Evolutionary conservation across 2,113 vertebrate species (phyloP).

Genomic region (Gadus chalcogrammus): DNA sequence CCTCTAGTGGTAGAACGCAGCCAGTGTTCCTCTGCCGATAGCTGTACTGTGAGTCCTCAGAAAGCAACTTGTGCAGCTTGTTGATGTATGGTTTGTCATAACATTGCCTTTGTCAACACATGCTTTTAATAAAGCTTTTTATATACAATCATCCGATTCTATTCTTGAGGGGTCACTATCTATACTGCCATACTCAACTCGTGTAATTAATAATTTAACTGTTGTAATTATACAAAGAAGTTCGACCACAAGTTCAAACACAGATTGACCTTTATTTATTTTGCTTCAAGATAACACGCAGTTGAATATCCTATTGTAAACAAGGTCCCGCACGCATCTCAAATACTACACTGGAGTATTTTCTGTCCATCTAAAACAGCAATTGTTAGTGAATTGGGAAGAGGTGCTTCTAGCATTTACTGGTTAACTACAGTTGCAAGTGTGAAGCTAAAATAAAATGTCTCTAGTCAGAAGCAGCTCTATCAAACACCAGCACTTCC

Average conservation of each 20-base stretch:
- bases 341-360: slow-evolving; percentile 25
- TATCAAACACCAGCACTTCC: background rate
- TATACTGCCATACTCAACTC: background rate
- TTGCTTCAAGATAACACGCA: slow-evolving; percentile 54
- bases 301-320: slow-evolving; percentile 60
- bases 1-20: slow-evolving; percentile 51
- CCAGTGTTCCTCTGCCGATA: slow-evolving; percentile 8
- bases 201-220: background rate
- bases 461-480: slow-evolving; percentile 7
- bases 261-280: slow-evolving; percentile 59
- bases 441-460: slow-evolving; percentile 4
- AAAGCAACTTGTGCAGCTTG: slow-evolving; percentile 21
- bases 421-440: background rate
- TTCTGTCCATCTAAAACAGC: slow-evolving; percentile 33
- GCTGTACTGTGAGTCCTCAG: background rate
- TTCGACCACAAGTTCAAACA: slow-evolving; percentile 25
- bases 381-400: slow-evolving; percentile 7
- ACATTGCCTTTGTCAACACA: slow-evolving; percentile 39
- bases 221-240: too few relatives aligned
- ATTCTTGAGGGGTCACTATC: background rate
- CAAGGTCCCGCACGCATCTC: slow-evolving; percentile 36
- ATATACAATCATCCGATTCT: slow-evolving; percentile 14
- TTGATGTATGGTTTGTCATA: slow-evolving; percentile 56
- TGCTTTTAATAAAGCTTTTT: slow-evolving; percentile 52
- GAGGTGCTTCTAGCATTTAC: slow-evolving; percentile 5